A percentile compares a stretch with the other conserved stretches of the same genome.
phyloP scores from a whole-genome alignment of 2,888 invertebrate genomes.

The Trissolcus brochymenae region DNA sequence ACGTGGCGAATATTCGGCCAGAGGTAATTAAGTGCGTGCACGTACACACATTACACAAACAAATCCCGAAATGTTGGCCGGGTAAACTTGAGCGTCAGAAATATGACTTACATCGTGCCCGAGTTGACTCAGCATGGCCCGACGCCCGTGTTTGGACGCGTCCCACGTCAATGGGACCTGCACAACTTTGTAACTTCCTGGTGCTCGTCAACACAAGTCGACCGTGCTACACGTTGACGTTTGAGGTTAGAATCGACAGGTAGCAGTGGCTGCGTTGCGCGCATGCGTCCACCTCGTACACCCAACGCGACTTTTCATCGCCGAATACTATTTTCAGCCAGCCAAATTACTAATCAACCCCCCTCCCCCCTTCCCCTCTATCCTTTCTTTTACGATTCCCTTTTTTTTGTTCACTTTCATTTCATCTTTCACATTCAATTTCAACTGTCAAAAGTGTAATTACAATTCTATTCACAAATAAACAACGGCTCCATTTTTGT shows the following conservation, averaged over 20 bases:
- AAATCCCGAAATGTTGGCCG: conserved; percentile 5
- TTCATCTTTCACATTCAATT: too few relatives aligned
- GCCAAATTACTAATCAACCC: background rate
- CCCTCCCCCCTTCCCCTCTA: background rate
- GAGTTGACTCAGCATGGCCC: conserved; percentile 1
- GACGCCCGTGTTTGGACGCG: conserved; percentile 1
- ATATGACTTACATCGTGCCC: conserved; percentile 18
- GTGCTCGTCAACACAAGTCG: conserved; percentile 23
- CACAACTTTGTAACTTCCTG: conserved; percentile 24
- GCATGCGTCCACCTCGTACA: conserved; percentile 27
- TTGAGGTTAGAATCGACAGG: conserved; percentile 73
- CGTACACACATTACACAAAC: conserved; percentile 4
- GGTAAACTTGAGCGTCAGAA: conserved; percentile 8
- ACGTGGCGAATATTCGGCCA: conserved; percentile 1
- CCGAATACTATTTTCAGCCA: background rate
- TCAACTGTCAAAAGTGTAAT: too few relatives aligned
- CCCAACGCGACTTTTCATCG: conserved; percentile 2
- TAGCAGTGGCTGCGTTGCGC: conserved; percentile 60
- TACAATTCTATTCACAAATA: too few relatives aligned
- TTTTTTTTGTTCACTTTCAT: too few relatives aligned
- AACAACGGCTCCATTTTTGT: too few relatives aligned
- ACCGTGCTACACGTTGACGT: conserved; percentile 63
- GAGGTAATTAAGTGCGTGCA: background rate
- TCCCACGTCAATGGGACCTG: background rate
- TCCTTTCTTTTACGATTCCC: too few relatives aligned